Conservation (phyloP, 2,888 invertebrate species). For the Oxycera nigricornis region DNA sequence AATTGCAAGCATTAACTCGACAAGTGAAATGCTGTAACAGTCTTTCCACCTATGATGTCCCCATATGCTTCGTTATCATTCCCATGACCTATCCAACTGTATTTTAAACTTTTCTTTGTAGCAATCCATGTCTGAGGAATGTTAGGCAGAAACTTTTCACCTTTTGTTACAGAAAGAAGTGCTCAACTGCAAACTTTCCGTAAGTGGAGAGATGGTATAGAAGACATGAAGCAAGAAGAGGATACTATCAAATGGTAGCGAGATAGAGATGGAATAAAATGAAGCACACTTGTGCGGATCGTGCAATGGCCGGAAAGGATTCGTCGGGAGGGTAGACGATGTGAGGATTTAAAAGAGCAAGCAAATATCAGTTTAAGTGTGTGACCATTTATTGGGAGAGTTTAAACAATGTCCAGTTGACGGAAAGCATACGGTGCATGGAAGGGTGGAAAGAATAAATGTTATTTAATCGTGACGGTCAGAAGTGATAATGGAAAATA, state of each 20-base stretch:
- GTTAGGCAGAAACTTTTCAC: constrained; percentile 31
- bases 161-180: constrained; percentile 34
- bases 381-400: background rate
- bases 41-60: background rate
- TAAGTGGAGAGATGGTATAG: background rate
- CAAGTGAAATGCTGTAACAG: constrained; percentile 33
- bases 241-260: background rate
- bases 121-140: constrained; percentile 23
- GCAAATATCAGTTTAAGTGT: background rate
- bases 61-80: background rate
- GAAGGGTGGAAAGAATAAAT: constrained; percentile 9
- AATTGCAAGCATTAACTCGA: constrained; percentile 40
- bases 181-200: constrained; percentile 15
- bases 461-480: constrained; percentile 34
- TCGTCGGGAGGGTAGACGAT: background rate
- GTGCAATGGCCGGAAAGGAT: background rate
- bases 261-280: background rate
- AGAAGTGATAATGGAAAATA: constrained; percentile 21
- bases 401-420: background rate
- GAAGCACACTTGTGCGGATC: background rate
- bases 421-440: background rate
- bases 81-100: too few species aligned
- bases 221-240: background rate
- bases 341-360: background rate
- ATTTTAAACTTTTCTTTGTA: constrained; percentile 5